Evolutionary conservation across 2,888 invertebrate genomes (phyloP).

Genomic region (Abrostola tripartita): DNA sequence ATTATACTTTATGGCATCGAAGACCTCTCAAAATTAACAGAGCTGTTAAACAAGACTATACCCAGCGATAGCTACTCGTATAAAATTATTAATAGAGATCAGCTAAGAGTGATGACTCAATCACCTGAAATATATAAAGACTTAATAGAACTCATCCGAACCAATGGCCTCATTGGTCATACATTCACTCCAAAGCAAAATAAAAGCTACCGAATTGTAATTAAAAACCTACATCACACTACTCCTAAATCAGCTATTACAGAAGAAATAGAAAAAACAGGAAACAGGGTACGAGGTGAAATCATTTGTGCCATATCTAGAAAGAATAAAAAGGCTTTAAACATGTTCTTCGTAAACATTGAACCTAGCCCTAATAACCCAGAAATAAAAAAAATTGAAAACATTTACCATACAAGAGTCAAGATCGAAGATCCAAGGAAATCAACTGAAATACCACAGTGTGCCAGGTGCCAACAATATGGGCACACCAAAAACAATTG

Average conservation of each 20-base stretch:
- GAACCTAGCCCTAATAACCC: conserved; percentile 1
- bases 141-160: background rate
- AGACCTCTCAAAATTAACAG: too few species aligned
- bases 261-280: background rate
- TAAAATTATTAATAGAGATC: too few species aligned
- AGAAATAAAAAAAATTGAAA: background rate
- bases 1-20: too few species aligned
- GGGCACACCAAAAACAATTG: conserved; percentile 12
- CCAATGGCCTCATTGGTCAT: conserved; percentile 2
- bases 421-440: conserved; percentile 10
- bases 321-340: conserved; percentile 7
- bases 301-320: conserved; percentile 7
- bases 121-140: background rate
- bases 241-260: background rate
- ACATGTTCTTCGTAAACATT: conserved; percentile 11
- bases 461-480: conserved; percentile 12
- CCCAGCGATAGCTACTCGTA: too few species aligned
- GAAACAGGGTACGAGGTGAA: conserved; percentile 5
- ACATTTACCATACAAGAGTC: background rate
- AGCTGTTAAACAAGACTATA: too few species aligned
- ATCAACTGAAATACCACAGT: background rate
- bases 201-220: background rate
- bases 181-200: background rate
- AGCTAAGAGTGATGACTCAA: too few species aligned
- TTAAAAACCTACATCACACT: background rate